A percentile compares a stretch with the other conserved stretches of the same genome.
Conservation (phyloP, 2,797 vertebrate genomes). For the Onychomys torridus region DNA sequence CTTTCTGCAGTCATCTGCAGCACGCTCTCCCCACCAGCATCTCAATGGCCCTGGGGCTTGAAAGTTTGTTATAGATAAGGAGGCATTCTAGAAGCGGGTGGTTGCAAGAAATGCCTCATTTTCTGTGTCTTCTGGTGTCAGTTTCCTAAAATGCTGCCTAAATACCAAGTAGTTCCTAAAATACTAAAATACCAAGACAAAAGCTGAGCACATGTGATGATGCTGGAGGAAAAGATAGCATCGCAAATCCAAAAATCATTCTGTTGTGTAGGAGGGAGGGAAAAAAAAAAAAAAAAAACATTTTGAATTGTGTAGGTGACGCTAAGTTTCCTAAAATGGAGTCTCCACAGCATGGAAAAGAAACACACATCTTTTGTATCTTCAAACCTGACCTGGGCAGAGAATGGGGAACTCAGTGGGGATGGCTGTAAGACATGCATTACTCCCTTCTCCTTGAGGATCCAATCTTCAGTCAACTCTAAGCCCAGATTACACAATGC, state of each 20-base stretch:
- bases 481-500: constrained; percentile 61
- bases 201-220: neutral
- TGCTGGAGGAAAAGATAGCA: constrained; percentile 5
- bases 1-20: neutral
- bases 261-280: neutral
- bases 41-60: neutral
- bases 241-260: constrained; percentile 47
- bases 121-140: constrained; percentile 59
- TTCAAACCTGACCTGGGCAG: neutral
- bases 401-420: neutral
- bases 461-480: neutral
- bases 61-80: neutral
- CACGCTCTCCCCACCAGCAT: neutral
- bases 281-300: neutral
- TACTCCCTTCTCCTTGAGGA: neutral
- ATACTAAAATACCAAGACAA: constrained; percentile 14
- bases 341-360: neutral
- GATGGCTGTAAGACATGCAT: neutral
- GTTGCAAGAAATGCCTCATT: constrained; percentile 17
- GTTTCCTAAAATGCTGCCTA: constrained; percentile 16
- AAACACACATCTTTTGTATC: neutral
- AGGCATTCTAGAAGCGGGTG: neutral
- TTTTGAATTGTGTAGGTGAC: neutral
- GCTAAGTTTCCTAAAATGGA: neutral
- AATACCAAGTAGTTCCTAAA: constrained; percentile 33